A percentile compares a stretch with the other conserved stretches of the same genome.
Conservation (phyloP, 2,888 invertebrate genomes). For the Platycnemis pennipes region DNA sequence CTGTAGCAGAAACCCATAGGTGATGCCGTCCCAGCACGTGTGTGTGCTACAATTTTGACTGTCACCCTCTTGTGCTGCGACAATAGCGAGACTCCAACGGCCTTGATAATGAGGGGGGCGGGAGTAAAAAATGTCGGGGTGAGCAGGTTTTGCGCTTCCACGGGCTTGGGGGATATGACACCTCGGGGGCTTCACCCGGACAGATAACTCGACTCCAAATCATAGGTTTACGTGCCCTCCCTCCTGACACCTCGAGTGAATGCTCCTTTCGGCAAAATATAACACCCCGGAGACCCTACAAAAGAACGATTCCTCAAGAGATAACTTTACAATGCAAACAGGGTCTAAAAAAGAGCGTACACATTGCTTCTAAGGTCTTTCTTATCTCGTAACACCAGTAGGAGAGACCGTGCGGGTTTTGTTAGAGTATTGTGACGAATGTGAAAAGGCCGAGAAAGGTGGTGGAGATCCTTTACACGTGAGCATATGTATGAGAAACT, state of each 20-base stretch:
- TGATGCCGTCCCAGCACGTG: background rate
- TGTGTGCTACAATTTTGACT: background rate
- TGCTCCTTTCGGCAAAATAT: slow-evolving; percentile 53
- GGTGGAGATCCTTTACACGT: background rate
- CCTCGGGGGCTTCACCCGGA: background rate
- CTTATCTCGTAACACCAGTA: background rate
- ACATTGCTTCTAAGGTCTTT: background rate
- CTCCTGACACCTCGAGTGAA: slow-evolving; percentile 29
- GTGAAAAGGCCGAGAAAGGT: background rate
- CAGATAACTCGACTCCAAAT: slow-evolving; percentile 44
- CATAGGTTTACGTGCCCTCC: slow-evolving; percentile 7
- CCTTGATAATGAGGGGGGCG: background rate
- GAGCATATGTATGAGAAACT: background rate
- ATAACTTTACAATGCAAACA: slow-evolving; percentile 29
- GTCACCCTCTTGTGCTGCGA: background rate
- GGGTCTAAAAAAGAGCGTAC: background rate
- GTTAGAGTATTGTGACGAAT: background rate
- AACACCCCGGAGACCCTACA: background rate
- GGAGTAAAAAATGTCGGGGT: background rate
- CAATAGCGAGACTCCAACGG: background rate
- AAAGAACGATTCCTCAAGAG: slow-evolving; percentile 27
- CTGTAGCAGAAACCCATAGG: background rate
- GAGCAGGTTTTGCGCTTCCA: background rate
- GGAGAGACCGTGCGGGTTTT: background rate
- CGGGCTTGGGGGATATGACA: background rate